Percentiles rank a stretch among this genome's conserved stretches.
phyloP scores from a whole-genome alignment of 2,888 invertebrate genomes.

The Clanis bilineata region DNA sequence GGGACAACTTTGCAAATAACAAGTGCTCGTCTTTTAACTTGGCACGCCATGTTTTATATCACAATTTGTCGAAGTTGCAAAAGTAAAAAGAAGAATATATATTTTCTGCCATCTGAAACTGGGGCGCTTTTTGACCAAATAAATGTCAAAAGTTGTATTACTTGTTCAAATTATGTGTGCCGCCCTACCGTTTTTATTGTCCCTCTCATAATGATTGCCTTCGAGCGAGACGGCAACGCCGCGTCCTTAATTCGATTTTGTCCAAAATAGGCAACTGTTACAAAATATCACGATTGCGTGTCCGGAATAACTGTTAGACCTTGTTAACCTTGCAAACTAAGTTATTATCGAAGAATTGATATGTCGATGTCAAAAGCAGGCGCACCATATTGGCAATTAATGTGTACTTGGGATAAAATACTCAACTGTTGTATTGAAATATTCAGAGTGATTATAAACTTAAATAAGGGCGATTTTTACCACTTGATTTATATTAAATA shows the following conservation, averaged over 20 bases:
- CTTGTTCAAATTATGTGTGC: constrained; percentile 14
- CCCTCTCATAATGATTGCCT: background rate
- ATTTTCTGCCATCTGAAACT: constrained; percentile 35
- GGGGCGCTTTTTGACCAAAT: constrained; percentile 32
- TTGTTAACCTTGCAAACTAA: constrained; percentile 17
- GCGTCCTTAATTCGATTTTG: constrained; percentile 2
- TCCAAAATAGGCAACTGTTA: background rate
- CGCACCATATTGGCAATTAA: background rate
- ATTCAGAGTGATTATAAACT: too few species aligned
- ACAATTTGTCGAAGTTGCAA: constrained; percentile 24
- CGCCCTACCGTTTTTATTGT: constrained; percentile 14
- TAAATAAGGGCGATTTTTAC: too few species aligned
- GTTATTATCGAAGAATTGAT: constrained; percentile 14
- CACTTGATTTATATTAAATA: too few species aligned
- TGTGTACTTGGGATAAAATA: background rate
- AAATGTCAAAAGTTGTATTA: constrained; percentile 21
- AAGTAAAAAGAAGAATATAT: constrained; percentile 38
- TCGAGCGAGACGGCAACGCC: background rate
- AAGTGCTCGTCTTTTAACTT: background rate
- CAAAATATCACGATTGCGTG: background rate
- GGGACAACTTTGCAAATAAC: constrained; percentile 7
- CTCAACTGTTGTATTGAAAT: too few species aligned
- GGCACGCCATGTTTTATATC: background rate
- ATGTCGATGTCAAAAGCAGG: constrained; percentile 12
- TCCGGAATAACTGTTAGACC: background rate